These are phyloP conservation scores for Acanthornis magna DNA, from an alignment of 2,797 vertebrate species.

Conservation along the genomic window DNA sequence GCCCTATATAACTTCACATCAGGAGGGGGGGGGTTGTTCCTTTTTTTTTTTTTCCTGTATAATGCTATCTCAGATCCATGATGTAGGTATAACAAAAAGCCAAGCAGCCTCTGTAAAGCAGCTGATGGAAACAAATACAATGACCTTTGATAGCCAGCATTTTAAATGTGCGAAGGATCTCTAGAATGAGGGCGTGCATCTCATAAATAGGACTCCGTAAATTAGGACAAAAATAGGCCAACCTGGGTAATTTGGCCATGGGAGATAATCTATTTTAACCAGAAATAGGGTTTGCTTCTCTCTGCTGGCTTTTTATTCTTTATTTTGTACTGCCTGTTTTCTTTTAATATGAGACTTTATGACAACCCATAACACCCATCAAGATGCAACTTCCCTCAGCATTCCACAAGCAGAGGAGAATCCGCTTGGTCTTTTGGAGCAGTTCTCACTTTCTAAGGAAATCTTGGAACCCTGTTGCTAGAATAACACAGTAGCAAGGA, in stretches of 20 bases:
- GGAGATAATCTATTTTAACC: constrained; percentile 6
- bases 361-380: not conserved
- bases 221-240: constrained; percentile 38
- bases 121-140: not conserved
- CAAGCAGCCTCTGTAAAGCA: not conserved
- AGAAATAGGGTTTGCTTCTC: not conserved
- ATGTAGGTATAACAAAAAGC: not conserved
- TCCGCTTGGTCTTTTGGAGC: not conserved
- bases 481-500: not conserved
- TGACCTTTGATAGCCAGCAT: not conserved
- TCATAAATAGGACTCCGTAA: not conserved
- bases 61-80: not conserved
- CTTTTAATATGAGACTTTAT: not conserved
- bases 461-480: not conserved
- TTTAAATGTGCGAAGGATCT: not conserved
- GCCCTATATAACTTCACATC: not conserved
- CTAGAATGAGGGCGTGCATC: not conserved
- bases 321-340: not conserved
- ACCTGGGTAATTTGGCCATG: not conserved
- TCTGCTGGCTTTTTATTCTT: not conserved
- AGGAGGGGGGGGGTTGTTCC: rapidly evolving
- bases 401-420: not conserved
- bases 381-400: not conserved
- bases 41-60: not conserved
- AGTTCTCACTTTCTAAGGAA: not conserved